Evolutionary conservation across 2,797 vertebrate species (phyloP).

Genomic region (Glyptemys insculpta): DNA sequence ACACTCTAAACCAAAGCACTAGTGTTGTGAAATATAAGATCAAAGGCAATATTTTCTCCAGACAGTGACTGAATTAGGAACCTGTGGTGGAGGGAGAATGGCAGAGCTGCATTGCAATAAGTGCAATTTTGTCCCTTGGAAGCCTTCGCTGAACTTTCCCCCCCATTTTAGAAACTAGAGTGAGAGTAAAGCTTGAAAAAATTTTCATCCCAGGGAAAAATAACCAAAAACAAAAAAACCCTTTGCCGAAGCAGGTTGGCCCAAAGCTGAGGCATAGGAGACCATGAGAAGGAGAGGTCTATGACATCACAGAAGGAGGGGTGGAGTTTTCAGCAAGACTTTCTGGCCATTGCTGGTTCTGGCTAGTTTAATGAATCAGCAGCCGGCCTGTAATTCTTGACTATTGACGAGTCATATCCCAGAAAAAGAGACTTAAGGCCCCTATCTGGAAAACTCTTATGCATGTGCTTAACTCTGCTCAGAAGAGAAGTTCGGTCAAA

Average conservation of each 20-base stretch:
- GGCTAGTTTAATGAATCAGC: neutral
- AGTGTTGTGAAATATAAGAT: neutral
- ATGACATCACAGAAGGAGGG: neutral
- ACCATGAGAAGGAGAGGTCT: neutral
- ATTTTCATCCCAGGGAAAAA: neutral
- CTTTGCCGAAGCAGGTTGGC: neutral
- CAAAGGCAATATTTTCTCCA: neutral
- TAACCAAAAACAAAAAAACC: neutral
- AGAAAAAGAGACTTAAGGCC: neutral
- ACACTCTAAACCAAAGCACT: neutral
- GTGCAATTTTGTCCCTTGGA: accelerated
- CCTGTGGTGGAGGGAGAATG: neutral
- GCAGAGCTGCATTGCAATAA: neutral
- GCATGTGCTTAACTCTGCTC: neutral
- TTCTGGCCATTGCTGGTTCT: neutral
- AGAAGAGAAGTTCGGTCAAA: neutral
- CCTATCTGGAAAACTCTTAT: neutral
- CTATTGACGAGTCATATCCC: neutral
- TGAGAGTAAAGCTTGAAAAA: neutral
- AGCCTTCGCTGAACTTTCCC: neutral
- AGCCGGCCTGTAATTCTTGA: neutral
- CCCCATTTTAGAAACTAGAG: neutral
- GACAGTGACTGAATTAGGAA: neutral
- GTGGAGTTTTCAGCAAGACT: neutral
- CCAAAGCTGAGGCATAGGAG: neutral